Evolutionary conservation across 2,797 vertebrate species (phyloP), one percentile per base, ranked within the genome.

Genomic region (Kryptopterus vitreolus): DNA sequence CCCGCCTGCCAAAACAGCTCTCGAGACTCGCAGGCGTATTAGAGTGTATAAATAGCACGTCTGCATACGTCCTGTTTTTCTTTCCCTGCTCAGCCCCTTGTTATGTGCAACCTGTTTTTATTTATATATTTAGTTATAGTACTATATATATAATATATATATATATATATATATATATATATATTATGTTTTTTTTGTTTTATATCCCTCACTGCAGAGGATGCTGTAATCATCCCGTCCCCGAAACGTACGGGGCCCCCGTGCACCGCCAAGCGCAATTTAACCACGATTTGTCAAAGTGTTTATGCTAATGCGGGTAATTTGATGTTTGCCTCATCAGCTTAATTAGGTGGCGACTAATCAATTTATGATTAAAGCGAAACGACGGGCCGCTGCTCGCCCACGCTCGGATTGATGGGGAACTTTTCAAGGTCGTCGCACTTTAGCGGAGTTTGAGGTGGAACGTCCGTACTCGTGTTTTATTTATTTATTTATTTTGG

Each of bases 331-430:
- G 82, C 83, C 83, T 83, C 72, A 78, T 88, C 84, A 83, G 77
- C 81, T 86, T 89, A 92, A 92, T 92, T 91, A 91, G 88, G 35
- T 55, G 15, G 83, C 82, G 74, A 76, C 82, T 87, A 91, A 88
- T 91, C 86, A 90, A 84, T 87, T 86, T 83, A 53, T 77, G 43
- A 72, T 82, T 77, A 77, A 80, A 76, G 59, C 63, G 57, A 76
- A 73, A 72, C 35, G 53, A 46, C 55, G 22, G 59, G 63, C 55
- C 55, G 33, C 48, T 73, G 24, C 53, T 52, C 13, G 2, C 22
- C 43, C 53, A 81, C 61, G 80, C 76, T 70, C 1, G n/a, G 66
- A 76, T 52, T 50, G 63, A 52, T 61, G 55, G 10, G 48, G 57
- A 38, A 55, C 62, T 77, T 71, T n/a, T 50, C 53, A 82, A 82